phyloP scores from a whole-genome alignment of 2,113 vertebrate species.

The Gracilinanus agilis region DNA sequence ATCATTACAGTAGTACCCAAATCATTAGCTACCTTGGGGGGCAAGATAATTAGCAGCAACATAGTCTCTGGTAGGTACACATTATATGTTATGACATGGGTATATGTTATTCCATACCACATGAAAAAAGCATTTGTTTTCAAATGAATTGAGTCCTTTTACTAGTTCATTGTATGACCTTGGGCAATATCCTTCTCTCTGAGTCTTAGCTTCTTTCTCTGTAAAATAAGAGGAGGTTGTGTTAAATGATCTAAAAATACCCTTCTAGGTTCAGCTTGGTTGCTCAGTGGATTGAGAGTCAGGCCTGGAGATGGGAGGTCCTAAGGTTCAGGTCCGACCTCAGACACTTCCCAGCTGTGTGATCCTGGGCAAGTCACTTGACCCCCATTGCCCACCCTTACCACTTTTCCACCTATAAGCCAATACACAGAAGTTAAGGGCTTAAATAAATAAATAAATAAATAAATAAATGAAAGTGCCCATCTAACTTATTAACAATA shows the following conservation, averaged over 20 bases:
- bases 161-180: background rate
- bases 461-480: too few relatives aligned
- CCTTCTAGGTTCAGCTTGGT: background rate
- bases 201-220: background rate
- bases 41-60: constrained; percentile 98
- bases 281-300: too few relatives aligned
- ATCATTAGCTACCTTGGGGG: constrained; percentile 95
- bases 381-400: too few relatives aligned
- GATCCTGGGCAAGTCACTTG: too few relatives aligned
- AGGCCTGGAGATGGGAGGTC: too few relatives aligned
- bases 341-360: too few relatives aligned
- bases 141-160: background rate
- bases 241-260: background rate
- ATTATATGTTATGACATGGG: constrained; percentile 39
- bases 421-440: too few relatives aligned
- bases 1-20: constrained; percentile 99
- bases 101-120: constrained; percentile 26
- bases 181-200: background rate
- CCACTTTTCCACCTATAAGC: too few relatives aligned
- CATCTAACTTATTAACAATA: too few relatives aligned
- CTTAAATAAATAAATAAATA: too few relatives aligned
- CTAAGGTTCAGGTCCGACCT: too few relatives aligned
- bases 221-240: background rate
- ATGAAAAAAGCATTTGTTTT: constrained; percentile 39
- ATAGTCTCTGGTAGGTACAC: constrained; percentile 94